These are phyloP conservation scores for Cydia fagiglandana DNA, from an alignment of 1,140 invertebrate genomes.

Conservation along the genomic window DNA sequence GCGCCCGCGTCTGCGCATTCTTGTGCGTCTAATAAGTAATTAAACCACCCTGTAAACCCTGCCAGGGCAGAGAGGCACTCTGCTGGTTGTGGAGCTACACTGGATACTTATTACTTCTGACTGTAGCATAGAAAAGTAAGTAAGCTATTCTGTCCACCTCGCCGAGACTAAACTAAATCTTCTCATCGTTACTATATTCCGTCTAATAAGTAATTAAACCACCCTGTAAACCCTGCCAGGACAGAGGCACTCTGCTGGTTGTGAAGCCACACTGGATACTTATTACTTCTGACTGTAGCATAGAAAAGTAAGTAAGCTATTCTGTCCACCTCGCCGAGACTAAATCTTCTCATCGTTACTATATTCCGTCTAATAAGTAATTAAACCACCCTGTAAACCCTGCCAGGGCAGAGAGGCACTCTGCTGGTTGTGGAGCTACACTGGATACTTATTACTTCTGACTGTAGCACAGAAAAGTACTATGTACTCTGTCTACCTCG, in stretches of 20 bases:
- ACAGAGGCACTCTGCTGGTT: background rate
- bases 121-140: background rate
- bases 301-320: background rate
- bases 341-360: too few relatives aligned
- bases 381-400: slow-evolving; percentile 45
- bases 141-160: background rate
- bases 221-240: slow-evolving; percentile 39
- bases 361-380: too few relatives aligned
- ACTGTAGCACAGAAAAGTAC: background rate
- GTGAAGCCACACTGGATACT: background rate
- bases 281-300: background rate
- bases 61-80: slow-evolving; percentile 5
- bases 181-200: too few relatives aligned
- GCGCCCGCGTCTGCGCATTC: slow-evolving; percentile 45
- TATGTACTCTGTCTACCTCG: too few relatives aligned
- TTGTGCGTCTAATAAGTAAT: slow-evolving; percentile 65
- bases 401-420: slow-evolving; percentile 4
- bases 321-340: too few relatives aligned
- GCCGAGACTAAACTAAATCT: too few relatives aligned
- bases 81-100: background rate
- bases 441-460: background rate
- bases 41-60: slow-evolving; percentile 48
- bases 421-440: background rate
- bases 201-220: slow-evolving; percentile 36
- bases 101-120: background rate